Conservation (phyloP, 1,140 invertebrate species). For the Bacillus rossius region DNA sequence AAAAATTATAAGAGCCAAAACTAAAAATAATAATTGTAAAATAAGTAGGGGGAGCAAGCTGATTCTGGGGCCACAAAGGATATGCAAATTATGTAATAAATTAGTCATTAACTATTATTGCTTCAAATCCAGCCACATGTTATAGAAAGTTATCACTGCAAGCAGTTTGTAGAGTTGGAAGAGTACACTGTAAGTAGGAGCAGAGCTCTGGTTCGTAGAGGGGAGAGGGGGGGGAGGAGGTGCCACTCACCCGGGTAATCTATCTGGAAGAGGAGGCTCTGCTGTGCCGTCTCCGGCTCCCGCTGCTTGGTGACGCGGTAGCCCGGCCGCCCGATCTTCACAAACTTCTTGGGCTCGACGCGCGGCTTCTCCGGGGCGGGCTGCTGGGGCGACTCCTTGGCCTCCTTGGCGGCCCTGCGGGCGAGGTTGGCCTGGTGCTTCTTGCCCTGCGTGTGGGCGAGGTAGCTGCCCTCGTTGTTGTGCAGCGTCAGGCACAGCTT, state of each 20-base stretch:
- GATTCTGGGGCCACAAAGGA: too few relatives aligned
- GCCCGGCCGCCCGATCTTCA: slow-evolving; percentile 98
- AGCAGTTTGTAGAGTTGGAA: too few relatives aligned
- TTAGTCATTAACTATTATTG: too few relatives aligned
- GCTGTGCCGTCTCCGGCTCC: slow-evolving; percentile 91
- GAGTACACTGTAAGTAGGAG: too few relatives aligned
- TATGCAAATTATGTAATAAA: too few relatives aligned
- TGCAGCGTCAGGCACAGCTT: slow-evolving; percentile 98
- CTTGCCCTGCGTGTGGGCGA: slow-evolving; percentile 99
- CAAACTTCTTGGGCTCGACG: slow-evolving; percentile 98
- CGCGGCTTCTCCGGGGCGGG: slow-evolving; percentile 90
- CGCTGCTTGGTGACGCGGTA: slow-evolving; percentile 99
- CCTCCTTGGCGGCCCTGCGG: slow-evolving; percentile 95
- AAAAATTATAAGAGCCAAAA: too few relatives aligned
- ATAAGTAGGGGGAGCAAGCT: too few relatives aligned
- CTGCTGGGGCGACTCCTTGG: slow-evolving; percentile 90
- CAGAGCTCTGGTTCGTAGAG: too few relatives aligned
- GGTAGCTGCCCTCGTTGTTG: slow-evolving; percentile 99
- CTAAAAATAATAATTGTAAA: too few relatives aligned
- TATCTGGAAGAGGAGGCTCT: slow-evolving; percentile 96
- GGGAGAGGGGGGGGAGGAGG: too few relatives aligned
- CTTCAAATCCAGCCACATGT: too few relatives aligned
- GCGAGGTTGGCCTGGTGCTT: slow-evolving; percentile 99
- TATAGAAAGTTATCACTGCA: too few relatives aligned
- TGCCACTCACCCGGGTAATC: slow-evolving; percentile 79